Percentiles rank a stretch among this genome's conserved stretches.
Conservation (phyloP, 2,888 invertebrate species). For the Stramonita haemastoma region DNA sequence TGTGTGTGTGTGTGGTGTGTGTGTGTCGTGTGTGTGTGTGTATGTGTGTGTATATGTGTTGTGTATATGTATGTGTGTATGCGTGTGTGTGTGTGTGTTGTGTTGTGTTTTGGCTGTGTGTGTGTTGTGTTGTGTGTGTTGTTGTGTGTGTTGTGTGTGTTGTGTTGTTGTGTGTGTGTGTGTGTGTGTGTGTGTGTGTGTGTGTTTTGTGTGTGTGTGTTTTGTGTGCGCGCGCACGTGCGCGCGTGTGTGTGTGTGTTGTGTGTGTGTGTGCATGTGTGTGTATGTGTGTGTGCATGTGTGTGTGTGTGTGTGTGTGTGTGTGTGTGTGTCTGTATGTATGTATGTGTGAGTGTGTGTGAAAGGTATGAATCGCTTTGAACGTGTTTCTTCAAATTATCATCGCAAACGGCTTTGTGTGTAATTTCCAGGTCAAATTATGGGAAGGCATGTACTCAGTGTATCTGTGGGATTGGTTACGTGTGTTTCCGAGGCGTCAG, state of each 20-base stretch:
- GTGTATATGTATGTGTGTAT: too few species aligned
- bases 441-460: constrained; percentile 36
- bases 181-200: background rate
- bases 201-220: background rate
- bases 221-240: background rate
- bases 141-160: too few species aligned
- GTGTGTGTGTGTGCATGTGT: background rate
- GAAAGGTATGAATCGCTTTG: too few species aligned
- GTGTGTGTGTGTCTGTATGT: background rate
- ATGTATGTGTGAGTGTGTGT: too few species aligned
- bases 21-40: background rate
- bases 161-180: too few species aligned
- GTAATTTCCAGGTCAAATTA: constrained; percentile 1
- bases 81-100: background rate
- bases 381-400: too few species aligned
- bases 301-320: background rate
- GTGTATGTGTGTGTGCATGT: background rate
- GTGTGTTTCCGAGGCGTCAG: constrained; percentile 32
- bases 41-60: too few species aligned
- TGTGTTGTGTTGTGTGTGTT: too few species aligned
- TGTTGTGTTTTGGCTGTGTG: background rate
- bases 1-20: background rate
- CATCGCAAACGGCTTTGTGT: background rate
- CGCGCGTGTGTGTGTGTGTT: background rate
- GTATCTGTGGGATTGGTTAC: constrained; percentile 32